Percentiles rank a stretch among this genome's conserved stretches.
phyloP scores from a whole-genome alignment of 2,113 vertebrate species.

The Benitochromis conjunctus region DNA sequence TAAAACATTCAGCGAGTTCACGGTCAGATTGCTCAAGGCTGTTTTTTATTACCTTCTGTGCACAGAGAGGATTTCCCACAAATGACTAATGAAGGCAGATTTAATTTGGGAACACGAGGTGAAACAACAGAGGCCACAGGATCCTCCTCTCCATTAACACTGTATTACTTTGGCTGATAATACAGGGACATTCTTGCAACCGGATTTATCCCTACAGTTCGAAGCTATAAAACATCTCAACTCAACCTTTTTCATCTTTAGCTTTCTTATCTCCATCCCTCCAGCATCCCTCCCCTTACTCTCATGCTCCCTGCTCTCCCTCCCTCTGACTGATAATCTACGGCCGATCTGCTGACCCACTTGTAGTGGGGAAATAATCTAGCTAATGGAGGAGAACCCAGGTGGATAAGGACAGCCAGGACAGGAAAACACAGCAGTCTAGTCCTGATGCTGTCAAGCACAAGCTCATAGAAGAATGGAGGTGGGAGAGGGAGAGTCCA shows the following conservation, averaged over 20 bases:
- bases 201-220: background rate
- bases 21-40: background rate
- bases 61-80: background rate
- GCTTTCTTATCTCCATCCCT: background rate
- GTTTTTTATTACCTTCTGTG: background rate
- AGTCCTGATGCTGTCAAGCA: background rate
- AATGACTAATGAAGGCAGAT: background rate
- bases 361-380: constrained; percentile 36
- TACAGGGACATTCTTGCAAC: background rate
- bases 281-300: background rate
- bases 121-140: background rate
- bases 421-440: background rate
- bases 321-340: constrained; percentile 10
- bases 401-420: constrained; percentile 1
- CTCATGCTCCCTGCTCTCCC: background rate
- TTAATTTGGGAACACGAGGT: background rate
- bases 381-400: constrained; percentile 45
- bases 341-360: constrained; percentile 27
- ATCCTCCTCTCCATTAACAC: background rate
- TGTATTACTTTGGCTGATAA: background rate
- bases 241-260: background rate
- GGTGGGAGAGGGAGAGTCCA: background rate
- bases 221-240: background rate
- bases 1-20: background rate
- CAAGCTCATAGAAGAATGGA: background rate